These are phyloP conservation scores for Pelobates fuscus DNA, from an alignment of 2,113 vertebrate genomes.

Conservation along the genomic window DNA sequence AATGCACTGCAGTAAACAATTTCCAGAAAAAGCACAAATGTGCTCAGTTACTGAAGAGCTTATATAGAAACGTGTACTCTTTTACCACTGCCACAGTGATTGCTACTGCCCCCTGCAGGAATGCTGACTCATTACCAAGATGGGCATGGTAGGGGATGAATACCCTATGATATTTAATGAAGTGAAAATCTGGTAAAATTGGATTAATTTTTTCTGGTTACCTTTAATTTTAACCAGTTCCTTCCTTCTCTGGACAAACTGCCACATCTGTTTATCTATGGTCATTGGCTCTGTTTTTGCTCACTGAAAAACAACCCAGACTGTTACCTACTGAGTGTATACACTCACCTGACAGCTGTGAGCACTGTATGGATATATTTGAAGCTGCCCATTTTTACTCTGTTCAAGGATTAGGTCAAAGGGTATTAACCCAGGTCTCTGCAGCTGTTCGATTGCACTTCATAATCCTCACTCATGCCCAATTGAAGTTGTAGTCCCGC, in stretches of 20 bases:
- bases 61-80: neutral
- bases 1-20: neutral
- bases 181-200: too few species aligned
- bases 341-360: slow-evolving; percentile 21
- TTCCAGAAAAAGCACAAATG: neutral
- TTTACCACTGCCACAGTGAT: neutral
- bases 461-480: neutral
- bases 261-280: neutral
- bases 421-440: neutral
- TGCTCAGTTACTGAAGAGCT: neutral
- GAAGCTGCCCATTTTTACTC: neutral
- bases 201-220: too few species aligned
- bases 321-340: neutral
- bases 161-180: neutral
- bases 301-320: neutral
- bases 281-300: neutral
- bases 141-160: neutral
- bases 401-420: neutral
- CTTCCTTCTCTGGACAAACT: too few species aligned
- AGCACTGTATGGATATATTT: neutral
- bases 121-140: neutral
- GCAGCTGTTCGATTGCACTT: neutral
- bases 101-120: neutral
- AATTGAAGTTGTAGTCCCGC: too few species aligned
- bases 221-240: too few species aligned